These are phyloP conservation scores for Amblyopsis rosae DNA, from an alignment of 2,113 vertebrate species.

Conservation along the genomic window DNA sequence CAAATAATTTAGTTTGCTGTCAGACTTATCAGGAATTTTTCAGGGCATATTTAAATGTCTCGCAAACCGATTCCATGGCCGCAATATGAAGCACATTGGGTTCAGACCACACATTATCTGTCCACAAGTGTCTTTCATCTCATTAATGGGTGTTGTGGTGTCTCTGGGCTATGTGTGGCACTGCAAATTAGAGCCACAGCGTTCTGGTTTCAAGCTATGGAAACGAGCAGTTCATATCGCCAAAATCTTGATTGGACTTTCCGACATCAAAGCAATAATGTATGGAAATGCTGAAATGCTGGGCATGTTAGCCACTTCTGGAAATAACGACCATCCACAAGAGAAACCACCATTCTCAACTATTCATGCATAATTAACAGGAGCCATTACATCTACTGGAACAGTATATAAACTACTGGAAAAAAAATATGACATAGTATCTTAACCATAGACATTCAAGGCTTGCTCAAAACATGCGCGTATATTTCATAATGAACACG, in stretches of 20 bases:
- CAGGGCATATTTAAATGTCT: constrained; percentile 4
- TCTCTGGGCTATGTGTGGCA: constrained; percentile 34
- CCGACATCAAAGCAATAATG: constrained; percentile 34
- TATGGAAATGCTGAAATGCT: background rate
- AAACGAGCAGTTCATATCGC: constrained; percentile 27
- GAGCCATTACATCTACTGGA: too few relatives aligned
- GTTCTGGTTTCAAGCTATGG: constrained; percentile 10
- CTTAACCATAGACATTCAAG: too few relatives aligned
- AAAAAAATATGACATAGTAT: too few relatives aligned
- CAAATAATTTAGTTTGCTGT: too few relatives aligned
- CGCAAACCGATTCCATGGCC: constrained; percentile 32
- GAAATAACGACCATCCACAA: too few relatives aligned
- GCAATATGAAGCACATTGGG: constrained; percentile 23
- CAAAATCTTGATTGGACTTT: constrained; percentile 23
- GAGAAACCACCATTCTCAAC: too few relatives aligned
- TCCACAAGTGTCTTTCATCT: constrained; percentile 41
- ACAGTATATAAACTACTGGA: too few relatives aligned
- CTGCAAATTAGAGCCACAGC: constrained; percentile 11
- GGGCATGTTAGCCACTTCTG: too few relatives aligned
- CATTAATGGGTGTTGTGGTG: constrained; percentile 25
- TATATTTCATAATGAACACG: too few relatives aligned
- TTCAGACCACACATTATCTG: constrained; percentile 6
- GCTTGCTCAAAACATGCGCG: too few relatives aligned
- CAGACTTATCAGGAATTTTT: background rate
- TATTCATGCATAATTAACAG: too few relatives aligned